phyloP scores from a whole-genome alignment of 2,113 vertebrate species.

The Nannospalax galili region DNA sequence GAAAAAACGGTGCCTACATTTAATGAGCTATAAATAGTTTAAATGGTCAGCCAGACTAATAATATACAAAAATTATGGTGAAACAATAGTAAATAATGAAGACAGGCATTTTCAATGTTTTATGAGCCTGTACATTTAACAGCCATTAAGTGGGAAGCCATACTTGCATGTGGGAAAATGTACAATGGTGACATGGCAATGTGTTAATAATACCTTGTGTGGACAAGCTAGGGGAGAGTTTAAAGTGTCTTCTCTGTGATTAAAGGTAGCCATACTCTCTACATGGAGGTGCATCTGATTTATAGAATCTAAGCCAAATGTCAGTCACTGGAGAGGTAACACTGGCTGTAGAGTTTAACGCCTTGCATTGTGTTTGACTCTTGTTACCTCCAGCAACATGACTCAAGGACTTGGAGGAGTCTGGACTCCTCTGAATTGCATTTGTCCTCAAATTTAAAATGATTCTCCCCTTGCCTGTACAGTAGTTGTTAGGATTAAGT shows the following conservation, averaged over 20 bases:
- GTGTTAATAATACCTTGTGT: background rate
- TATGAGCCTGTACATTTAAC: background rate
- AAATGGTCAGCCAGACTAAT: constrained; percentile 18
- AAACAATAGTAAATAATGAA: constrained; percentile 4
- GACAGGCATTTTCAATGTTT: constrained; percentile 19
- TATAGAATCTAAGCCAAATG: background rate
- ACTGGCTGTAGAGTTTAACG: rapidly evolving
- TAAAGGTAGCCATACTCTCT: background rate
- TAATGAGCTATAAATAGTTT: constrained; percentile 34
- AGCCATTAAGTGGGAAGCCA: background rate
- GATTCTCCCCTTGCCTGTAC: background rate
- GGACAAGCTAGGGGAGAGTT: background rate
- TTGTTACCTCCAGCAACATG: background rate
- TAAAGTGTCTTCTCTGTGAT: background rate
- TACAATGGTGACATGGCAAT: background rate
- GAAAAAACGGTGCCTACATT: constrained; percentile 19
- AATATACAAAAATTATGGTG: background rate
- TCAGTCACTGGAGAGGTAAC: background rate
- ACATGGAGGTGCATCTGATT: background rate
- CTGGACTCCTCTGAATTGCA: background rate
- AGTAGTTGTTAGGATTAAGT: background rate
- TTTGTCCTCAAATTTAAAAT: constrained; percentile 21
- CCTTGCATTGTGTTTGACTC: background rate
- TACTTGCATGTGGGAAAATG: background rate
- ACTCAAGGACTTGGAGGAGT: background rate